Evolutionary conservation across 2,797 vertebrate genomes (phyloP), one percentile per base, ranked within the genome.

Genomic region (Pitangus sulphuratus): DNA sequence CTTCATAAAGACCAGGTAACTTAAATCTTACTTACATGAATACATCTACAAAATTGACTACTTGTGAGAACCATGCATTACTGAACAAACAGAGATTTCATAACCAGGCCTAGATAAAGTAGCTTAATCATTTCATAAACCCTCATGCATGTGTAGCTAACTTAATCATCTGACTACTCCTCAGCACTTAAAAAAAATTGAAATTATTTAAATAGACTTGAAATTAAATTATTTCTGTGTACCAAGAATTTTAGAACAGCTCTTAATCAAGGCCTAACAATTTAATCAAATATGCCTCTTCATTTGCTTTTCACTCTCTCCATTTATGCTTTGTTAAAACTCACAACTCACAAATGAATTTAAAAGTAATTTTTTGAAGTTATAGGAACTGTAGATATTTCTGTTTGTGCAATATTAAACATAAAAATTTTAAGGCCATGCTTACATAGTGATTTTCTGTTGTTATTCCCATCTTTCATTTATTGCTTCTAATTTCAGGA

Each of bases 401-500:
- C 66, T 84, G 33, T 75, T 68, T 42, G 15, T 45, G 40, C 84
- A 89, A 15, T 51, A 69, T 47, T 24, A 54, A 77, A 47, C 69
- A 13, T 9, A 12, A 42, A 21, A 85, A 64, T 13, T 24, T 66
- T 54, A 74, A 87, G 60, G 45, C 77, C 84, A 15, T 60, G 40
- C 50, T 50, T 68, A 62, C 61, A 57, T 65, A 58, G 35, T 51
- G 68, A 87, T 86, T 68, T 56, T 83, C 87, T 91, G 25, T 31
- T 90, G 17, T 84, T 93, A 58, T 66, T 93, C 65, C 87, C 93
- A 83, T 93, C 50, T 97, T 97, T 98, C 96, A 97, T 94, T 70
- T 97, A 64, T 96, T 94, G 93, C 97, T 98, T 98, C 95, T 98
- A 77, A 97, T 98, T 98, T 97, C 97, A 99, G 99, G 99, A 97